Percentiles rank a stretch among this genome's conserved stretches.
These are phyloP conservation scores for Globodera rostochiensis DNA, from an alignment of 1,140 invertebrate genomes.

Conservation along the genomic window DNA sequence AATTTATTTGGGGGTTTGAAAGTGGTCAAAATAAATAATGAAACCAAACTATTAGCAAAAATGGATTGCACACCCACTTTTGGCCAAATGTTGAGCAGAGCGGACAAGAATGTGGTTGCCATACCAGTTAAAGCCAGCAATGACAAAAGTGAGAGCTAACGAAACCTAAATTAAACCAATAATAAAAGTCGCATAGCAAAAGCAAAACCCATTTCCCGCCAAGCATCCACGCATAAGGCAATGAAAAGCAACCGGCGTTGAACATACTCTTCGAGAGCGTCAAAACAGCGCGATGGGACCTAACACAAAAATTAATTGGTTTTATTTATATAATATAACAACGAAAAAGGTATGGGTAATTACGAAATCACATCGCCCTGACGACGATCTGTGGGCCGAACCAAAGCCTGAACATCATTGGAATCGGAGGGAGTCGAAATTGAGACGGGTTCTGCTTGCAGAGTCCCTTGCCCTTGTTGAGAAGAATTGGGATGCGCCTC, in stretches of 20 bases:
- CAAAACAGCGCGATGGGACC: constrained; percentile 59
- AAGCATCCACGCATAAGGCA: constrained; percentile 64
- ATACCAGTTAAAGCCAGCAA: constrained; percentile 65
- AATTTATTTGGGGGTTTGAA: too few relatives aligned
- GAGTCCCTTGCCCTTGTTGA: neutral
- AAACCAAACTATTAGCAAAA: too few relatives aligned
- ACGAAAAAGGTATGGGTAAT: neutral
- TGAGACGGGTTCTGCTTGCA: neutral
- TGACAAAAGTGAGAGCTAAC: constrained; percentile 43
- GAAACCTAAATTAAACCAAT: constrained; percentile 25
- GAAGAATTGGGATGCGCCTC: neutral
- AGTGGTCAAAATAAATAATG: too few relatives aligned
- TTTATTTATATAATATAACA: neutral
- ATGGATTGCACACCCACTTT: constrained; percentile 40
- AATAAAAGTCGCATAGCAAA: neutral
- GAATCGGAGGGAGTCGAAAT: constrained; percentile 3
- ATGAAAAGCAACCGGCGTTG: constrained; percentile 65
- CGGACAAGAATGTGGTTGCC: constrained; percentile 64
- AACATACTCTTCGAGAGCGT: constrained; percentile 65
- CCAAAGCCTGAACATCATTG: constrained; percentile 49
- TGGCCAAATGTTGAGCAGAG: constrained; percentile 63
- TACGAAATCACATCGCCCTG: constrained; percentile 63
- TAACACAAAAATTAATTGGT: constrained; percentile 24
- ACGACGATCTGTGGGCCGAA: constrained; percentile 38
- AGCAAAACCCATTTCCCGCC: constrained; percentile 62